Conservation (phyloP, 1,140 invertebrate species). For the Vollenhovia emeryi region DNA sequence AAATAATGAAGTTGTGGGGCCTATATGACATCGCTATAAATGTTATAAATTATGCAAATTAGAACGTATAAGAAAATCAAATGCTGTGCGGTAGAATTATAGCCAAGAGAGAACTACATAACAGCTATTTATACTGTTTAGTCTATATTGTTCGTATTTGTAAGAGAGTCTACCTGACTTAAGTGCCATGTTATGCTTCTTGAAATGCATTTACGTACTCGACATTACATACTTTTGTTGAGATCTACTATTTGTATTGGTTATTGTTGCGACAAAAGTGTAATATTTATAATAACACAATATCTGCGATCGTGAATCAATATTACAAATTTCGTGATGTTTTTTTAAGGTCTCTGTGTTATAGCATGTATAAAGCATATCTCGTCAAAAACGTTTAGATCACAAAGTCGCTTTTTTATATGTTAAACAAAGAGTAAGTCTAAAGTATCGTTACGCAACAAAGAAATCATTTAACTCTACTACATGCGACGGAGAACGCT, state of each 20-base stretch:
- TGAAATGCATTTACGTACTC: conserved; percentile 46
- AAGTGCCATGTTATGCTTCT: conserved; percentile 70
- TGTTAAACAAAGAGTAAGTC: conserved; percentile 37
- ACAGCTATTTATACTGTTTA: conserved; percentile 54
- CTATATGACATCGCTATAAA: conserved; percentile 56
- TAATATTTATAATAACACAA: conserved; percentile 27
- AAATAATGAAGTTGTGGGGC: conserved; percentile 49
- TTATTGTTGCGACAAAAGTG: conserved; percentile 30
- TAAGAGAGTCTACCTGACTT: conserved; percentile 67
- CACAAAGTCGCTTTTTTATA: conserved; percentile 53
- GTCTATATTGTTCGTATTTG: conserved; percentile 65
- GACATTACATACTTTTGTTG: conserved; percentile 20
- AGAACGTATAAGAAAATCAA: conserved; percentile 57
- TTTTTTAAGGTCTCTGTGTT: conserved; percentile 42
- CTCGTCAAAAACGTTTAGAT: conserved; percentile 21
- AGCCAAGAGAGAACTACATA: conserved; percentile 50
- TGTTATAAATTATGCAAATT: conserved; percentile 41
- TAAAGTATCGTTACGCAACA: conserved; percentile 20
- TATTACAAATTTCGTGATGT: conserved; percentile 51
- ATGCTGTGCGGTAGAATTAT: conserved; percentile 34
- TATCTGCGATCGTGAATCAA: conserved; percentile 29
- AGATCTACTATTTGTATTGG: conserved; percentile 12
- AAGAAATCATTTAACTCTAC: conserved; percentile 34
- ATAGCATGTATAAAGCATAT: conserved; percentile 31
- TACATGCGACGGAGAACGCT: conserved; percentile 6